phyloP scores from a whole-genome alignment of 2,888 invertebrate species.

The Tribolium freemani region DNA sequence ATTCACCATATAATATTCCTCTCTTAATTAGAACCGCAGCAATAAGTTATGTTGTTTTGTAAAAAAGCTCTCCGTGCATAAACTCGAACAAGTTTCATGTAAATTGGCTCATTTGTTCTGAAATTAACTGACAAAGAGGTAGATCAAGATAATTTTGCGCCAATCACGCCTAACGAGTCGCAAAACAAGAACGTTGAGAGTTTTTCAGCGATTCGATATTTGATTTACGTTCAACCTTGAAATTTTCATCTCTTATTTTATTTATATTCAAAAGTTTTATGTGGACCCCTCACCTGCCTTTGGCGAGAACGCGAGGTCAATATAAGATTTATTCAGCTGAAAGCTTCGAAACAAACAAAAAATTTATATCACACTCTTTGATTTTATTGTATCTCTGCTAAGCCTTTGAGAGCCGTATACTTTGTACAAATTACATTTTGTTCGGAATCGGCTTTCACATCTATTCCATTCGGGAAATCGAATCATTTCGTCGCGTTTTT shows the following conservation, averaged over 20 bases:
- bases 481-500: not conserved
- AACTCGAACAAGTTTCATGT: constrained; percentile 9
- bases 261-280: constrained; percentile 19
- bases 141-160: not conserved
- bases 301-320: constrained; percentile 17
- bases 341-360: constrained; percentile 31
- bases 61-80: constrained; percentile 1
- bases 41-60: constrained; percentile 9
- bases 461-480: constrained; percentile 1
- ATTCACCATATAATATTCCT: constrained; percentile 1
- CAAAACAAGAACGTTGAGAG: constrained; percentile 1
- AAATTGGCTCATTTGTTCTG: constrained; percentile 12
- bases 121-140: constrained; percentile 17
- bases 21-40: constrained; percentile 12
- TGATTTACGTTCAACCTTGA: not conserved
- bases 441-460: constrained; percentile 2
- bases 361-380: constrained; percentile 29
- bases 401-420: constrained; percentile 25
- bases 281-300: constrained; percentile 6
- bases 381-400: constrained; percentile 23
- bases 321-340: constrained; percentile 27
- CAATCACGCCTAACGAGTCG: not conserved
- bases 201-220: not conserved
- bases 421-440: constrained; percentile 20
- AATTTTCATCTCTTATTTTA: constrained; percentile 14